phyloP scores from a whole-genome alignment of 2,888 invertebrate species.

The Cerastoderma edule region DNA sequence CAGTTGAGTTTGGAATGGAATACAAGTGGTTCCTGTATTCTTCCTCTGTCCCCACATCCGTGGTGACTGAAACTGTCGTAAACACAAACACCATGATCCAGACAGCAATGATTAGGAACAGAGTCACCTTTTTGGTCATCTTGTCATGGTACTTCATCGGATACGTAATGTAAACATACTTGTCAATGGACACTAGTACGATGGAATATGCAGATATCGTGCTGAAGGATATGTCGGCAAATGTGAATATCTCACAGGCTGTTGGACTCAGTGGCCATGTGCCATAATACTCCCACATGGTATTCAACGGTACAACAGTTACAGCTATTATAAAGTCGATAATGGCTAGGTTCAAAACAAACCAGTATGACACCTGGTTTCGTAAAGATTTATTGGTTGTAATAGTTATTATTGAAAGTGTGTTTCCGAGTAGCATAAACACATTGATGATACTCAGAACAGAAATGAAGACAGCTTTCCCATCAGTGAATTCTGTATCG shows the following conservation, averaged over 20 bases:
- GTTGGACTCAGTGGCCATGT: constrained; percentile 58
- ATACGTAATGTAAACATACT: constrained; percentile 66
- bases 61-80: constrained; percentile 55
- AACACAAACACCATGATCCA: constrained; percentile 63
- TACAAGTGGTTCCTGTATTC: constrained; percentile 48
- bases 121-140: constrained; percentile 49
- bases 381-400: constrained; percentile 48
- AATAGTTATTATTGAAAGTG: constrained; percentile 66
- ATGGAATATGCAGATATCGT: constrained; percentile 67
- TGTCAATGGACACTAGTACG: constrained; percentile 67
- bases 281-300: constrained; percentile 66
- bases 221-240: constrained; percentile 64
- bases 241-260: constrained; percentile 63
- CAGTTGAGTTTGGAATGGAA: constrained; percentile 28
- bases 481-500: constrained; percentile 53
- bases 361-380: constrained; percentile 63
- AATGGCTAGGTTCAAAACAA: constrained; percentile 67
- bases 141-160: constrained; percentile 62
- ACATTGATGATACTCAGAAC: constrained; percentile 59
- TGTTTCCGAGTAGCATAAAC: constrained; percentile 66
- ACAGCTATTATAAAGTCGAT: constrained; percentile 62
- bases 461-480: constrained; percentile 52
- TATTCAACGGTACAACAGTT: constrained; percentile 66
- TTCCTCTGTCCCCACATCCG: constrained; percentile 54
- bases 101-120: constrained; percentile 48